These are phyloP conservation scores for Mola mola DNA, from an alignment of 2,113 vertebrate species.

Conservation along the genomic window DNA sequence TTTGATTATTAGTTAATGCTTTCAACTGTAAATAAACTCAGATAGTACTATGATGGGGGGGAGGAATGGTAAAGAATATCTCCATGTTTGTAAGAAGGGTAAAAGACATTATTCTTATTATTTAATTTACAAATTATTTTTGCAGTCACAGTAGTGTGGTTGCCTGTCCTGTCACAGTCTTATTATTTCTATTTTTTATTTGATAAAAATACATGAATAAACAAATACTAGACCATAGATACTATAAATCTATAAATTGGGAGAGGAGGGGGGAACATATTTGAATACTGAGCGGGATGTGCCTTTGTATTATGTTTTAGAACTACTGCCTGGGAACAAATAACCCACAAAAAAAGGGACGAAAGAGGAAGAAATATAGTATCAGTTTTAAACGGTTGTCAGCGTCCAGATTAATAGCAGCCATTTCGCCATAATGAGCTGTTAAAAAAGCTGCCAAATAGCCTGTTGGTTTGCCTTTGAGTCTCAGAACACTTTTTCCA, in stretches of 20 bases:
- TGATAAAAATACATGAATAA: background rate
- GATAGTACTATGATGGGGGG: too few species aligned
- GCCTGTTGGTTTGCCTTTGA: slow-evolving; percentile 70
- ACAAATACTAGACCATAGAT: too few species aligned
- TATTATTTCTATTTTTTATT: background rate
- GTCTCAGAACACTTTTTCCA: slow-evolving; percentile 69
- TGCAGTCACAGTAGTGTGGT: background rate
- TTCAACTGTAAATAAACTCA: slow-evolving; percentile 40
- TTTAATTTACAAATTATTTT: background rate
- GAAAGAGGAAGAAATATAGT: slow-evolving; percentile 33
- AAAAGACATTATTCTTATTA: too few species aligned
- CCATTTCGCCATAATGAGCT: slow-evolving; percentile 77
- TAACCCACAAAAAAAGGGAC: slow-evolving; percentile 17
- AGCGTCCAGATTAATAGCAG: slow-evolving; percentile 74
- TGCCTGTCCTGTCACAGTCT: background rate
- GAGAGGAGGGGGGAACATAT: background rate
- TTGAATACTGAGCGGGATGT: background rate
- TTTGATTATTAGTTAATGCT: slow-evolving; percentile 42
- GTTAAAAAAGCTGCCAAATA: slow-evolving; percentile 73
- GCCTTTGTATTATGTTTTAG: background rate
- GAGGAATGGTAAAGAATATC: slow-evolving; percentile 5
- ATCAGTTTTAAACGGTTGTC: slow-evolving; percentile 72
- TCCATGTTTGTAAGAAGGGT: slow-evolving; percentile 10
- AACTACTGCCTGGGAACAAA: background rate
- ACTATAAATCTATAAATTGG: too few species aligned